Conservation (phyloP, 2,797 vertebrate species). For the Gymnocypris eckloni region DNA sequence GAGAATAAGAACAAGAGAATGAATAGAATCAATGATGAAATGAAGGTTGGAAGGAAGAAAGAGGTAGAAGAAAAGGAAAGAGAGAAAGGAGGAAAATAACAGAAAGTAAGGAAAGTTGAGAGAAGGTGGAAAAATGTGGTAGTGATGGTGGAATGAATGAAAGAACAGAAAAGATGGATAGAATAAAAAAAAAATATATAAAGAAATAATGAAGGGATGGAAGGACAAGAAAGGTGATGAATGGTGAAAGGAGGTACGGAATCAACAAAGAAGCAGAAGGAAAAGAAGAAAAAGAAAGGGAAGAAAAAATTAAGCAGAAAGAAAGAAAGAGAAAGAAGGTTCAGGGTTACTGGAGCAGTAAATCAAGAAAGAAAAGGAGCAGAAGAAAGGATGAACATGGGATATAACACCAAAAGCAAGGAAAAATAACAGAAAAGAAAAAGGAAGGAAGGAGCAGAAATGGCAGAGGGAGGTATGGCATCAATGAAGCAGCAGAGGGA, state of each 20-base stretch:
- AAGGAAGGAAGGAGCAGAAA: not conserved
- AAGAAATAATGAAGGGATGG: not conserved
- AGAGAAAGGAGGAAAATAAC: not conserved
- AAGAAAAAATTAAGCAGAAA: not conserved
- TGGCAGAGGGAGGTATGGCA: not conserved
- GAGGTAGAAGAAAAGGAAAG: not conserved
- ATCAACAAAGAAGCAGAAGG: no score
- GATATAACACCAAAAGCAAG: not conserved
- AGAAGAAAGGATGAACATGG: not conserved
- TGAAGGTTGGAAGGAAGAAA: no score
- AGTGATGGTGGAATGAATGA: not conserved
- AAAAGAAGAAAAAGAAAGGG: not conserved
- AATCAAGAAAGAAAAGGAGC: not conserved
- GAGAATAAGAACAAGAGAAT: not conserved
- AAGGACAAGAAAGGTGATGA: not conserved
- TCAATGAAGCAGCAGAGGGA: not conserved
- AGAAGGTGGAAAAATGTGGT: not conserved
- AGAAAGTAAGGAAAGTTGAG: constrained; percentile 6
- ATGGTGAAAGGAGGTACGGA: not conserved
- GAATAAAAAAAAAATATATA: not conserved
- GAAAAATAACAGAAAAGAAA: not conserved
- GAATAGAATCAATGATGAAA: no score
- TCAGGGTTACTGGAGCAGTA: not conserved
- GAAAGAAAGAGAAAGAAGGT: not conserved
- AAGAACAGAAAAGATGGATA: not conserved